These are phyloP conservation scores for Microcebus murinus DNA, from an alignment of 2,113 vertebrate genomes.

Conservation along the genomic window DNA sequence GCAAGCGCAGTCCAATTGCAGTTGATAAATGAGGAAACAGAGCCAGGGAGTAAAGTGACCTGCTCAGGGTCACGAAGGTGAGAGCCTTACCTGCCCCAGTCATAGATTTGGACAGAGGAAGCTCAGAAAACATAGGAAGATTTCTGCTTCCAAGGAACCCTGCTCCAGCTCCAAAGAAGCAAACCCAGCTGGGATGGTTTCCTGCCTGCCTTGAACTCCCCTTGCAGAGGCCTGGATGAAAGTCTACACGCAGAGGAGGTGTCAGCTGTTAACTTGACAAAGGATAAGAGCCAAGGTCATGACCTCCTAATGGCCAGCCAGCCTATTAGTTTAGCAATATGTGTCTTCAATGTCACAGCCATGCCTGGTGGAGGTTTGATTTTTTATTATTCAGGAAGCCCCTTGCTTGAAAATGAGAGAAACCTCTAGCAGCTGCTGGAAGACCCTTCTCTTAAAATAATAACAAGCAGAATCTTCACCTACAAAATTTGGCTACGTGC, in stretches of 20 bases:
- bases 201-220: background rate
- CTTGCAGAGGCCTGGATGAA: background rate
- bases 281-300: slow-evolving; percentile 78
- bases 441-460: slow-evolving; percentile 73
- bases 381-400: slow-evolving; percentile 81
- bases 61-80: background rate
- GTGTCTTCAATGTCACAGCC: slow-evolving; percentile 64
- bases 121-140: background rate
- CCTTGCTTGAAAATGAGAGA: slow-evolving; percentile 79
- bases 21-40: background rate
- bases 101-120: background rate
- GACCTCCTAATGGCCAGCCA: slow-evolving; percentile 83
- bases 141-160: background rate
- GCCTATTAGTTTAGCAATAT: slow-evolving; percentile 84
- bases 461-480: slow-evolving; percentile 77
- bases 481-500: slow-evolving; percentile 59
- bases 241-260: slow-evolving; percentile 1
- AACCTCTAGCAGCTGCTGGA: slow-evolving; percentile 78
- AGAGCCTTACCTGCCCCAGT: rapidly evolving
- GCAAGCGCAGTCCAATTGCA: rapidly evolving
- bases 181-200: rapidly evolving
- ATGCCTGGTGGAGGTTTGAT: slow-evolving; percentile 67
- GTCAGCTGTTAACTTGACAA: slow-evolving; percentile 77
- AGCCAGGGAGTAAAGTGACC: background rate
- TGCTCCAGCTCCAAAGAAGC: background rate